Base-by-base conservation (phyloP, 2,797 vertebrate genomes). In the Fringilla coelebs region DNA sequence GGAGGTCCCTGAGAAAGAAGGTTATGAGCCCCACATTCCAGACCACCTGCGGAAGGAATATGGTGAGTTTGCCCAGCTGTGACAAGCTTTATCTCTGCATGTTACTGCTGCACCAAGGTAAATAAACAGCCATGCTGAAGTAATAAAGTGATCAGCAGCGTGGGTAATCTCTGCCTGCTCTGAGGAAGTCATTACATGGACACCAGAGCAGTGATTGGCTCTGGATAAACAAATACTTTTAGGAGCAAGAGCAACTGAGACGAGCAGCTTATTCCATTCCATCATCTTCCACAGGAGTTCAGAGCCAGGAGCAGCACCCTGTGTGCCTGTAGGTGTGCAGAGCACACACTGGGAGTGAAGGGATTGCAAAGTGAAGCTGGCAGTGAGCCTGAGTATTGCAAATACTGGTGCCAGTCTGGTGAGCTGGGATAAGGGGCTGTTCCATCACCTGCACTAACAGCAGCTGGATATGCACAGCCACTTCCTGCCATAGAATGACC, bases 1-100 rank as follows among this genome's bases (percentile, higher is more conserved):
- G 90, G 98, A 98, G 92, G 99, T 99, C 89, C 99, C 99, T 3
- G 99, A 99, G 95, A 99, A 99, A 96, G 99, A 99, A 83, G 99
- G 99, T 61, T 99, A 98, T 7, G 99, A 99, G 93, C 98, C 98
- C 1, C 95, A 98, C 96, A 98, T 99, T 98, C 99, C 98, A 63
- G 98, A 99, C 87, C 98, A 99, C 97, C 98, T 99, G 62, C 96
- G 98, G 76, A 96, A 97, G 1, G 98, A 99, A 80, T 99, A 98
- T 4, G 99, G 99, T 99, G 96, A 98, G 99, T 98, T 98, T 98
- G 92, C 91, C 96, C 97, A 98, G 97, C 96, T 97, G 96, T 86
- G 94, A 84, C 85, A 51, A 41, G 96, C 96, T 94, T 96, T 94
- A 97, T 95, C 95, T 92, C 94, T 89, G 87, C 73, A 21, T 92